Percentiles rank a stretch among this genome's conserved stretches.
Conservation (phyloP, 2,888 invertebrate species). For the Drosophila maculinotata region DNA sequence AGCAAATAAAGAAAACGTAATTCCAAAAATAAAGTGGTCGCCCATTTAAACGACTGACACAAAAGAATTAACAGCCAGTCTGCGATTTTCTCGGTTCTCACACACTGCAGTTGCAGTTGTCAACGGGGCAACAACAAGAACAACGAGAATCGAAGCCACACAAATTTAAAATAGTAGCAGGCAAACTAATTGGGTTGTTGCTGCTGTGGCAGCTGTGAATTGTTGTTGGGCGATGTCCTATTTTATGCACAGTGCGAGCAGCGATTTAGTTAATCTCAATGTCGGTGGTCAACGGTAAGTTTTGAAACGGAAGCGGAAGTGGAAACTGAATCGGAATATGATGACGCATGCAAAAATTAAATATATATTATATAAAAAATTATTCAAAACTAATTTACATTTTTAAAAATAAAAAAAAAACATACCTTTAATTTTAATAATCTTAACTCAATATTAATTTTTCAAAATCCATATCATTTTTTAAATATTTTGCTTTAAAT, state of each 20-base stretch:
- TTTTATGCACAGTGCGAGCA: constrained; percentile 79
- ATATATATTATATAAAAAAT: no score
- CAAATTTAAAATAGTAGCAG: constrained; percentile 21
- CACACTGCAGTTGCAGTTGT: constrained; percentile 58
- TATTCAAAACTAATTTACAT: no score
- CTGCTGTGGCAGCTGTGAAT: constrained; percentile 34
- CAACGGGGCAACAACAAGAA: constrained; percentile 46
- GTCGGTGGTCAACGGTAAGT: constrained; percentile 97
- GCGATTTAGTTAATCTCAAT: constrained; percentile 94
- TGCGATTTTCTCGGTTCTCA: constrained; percentile 12
- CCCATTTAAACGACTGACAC: constrained; percentile 46
- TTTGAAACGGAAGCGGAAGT: constrained; percentile 5
- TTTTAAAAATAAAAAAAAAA: no score
- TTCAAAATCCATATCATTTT: no score
- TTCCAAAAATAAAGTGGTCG: constrained; percentile 71
- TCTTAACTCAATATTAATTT: no score
- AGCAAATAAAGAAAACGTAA: constrained; percentile 51
- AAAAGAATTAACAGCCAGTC: background rate
- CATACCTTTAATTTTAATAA: no score
- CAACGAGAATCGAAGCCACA: constrained; percentile 47
- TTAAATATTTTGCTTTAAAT: no score
- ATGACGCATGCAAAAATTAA: constrained; percentile 68
- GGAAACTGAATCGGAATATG: constrained; percentile 26
- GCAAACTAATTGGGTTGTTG: constrained; percentile 28
- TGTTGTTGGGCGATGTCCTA: constrained; percentile 76